Conservation (phyloP, 2,113 vertebrate genomes). For the Anas platyrhynchos region DNA sequence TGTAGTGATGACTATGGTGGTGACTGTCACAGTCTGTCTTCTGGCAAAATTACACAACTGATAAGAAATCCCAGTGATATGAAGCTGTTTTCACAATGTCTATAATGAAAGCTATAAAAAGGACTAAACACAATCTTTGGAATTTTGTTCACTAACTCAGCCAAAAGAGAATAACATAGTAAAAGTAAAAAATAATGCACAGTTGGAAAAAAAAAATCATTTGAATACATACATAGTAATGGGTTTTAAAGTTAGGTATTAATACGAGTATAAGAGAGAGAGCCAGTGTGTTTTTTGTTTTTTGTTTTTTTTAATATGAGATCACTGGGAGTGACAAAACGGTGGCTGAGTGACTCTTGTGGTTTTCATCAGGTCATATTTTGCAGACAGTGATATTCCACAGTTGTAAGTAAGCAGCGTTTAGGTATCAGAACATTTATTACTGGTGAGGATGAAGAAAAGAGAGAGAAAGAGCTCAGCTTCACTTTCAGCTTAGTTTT, state of each 20-base stretch:
- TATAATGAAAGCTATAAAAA: neutral
- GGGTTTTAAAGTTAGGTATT: neutral
- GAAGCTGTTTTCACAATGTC: neutral
- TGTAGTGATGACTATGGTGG: neutral
- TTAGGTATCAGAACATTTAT: neutral
- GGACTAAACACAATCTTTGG: neutral
- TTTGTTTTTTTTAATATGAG: too few relatives aligned
- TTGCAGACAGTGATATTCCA: neutral
- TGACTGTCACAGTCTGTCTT: neutral
- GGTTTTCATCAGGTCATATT: rapidly evolving
- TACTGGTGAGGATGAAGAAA: neutral
- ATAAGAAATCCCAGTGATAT: neutral
- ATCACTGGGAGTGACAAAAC: neutral
- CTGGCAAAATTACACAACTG: neutral
- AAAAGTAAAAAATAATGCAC: neutral
- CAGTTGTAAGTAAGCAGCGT: neutral
- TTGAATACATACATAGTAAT: neutral
- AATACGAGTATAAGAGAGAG: neutral
- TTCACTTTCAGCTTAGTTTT: neutral
- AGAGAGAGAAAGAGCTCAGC: neutral
- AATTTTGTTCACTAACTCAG: neutral
- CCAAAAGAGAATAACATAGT: neutral
- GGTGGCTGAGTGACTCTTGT: neutral
- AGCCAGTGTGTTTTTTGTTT: neutral
- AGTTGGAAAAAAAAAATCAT: neutral